Conservation (phyloP, 1,140 invertebrate genomes). For the Lepeophtheirus salmonis region DNA sequence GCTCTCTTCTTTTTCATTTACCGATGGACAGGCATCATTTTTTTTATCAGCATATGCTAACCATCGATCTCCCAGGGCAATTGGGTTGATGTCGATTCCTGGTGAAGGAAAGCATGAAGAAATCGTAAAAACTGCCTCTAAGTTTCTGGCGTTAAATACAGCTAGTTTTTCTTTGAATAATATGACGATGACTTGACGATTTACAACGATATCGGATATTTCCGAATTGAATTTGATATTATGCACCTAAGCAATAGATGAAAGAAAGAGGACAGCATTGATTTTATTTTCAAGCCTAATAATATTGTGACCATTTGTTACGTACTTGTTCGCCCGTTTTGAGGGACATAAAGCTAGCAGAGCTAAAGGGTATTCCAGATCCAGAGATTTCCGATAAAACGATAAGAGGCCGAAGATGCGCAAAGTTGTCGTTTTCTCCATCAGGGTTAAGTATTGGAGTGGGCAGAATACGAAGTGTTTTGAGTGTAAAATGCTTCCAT, state of each 20-base stretch:
- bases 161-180: constrained; percentile 54
- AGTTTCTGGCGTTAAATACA: constrained; percentile 65
- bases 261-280: constrained; percentile 13
- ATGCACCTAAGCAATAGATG: constrained; percentile 37
- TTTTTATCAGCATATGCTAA: constrained; percentile 60
- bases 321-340: constrained; percentile 67
- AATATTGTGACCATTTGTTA: too few relatives aligned
- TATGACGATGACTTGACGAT: constrained; percentile 38
- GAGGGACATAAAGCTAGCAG: constrained; percentile 71
- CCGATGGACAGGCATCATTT: constrained; percentile 61
- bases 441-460: background rate
- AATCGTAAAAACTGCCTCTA: constrained; percentile 65
- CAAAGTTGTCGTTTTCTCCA: constrained; percentile 16
- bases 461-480: constrained; percentile 23
- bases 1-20: too few relatives aligned
- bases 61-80: constrained; percentile 54
- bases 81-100: constrained; percentile 52
- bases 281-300: too few relatives aligned
- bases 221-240: constrained; percentile 79
- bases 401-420: constrained; percentile 18
- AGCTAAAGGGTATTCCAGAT: constrained; percentile 59
- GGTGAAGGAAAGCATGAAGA: constrained; percentile 75
- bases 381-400: constrained; percentile 28
- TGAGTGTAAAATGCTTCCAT: constrained; percentile 65
- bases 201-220: constrained; percentile 64